phyloP scores from a whole-genome alignment of 2,113 vertebrate species.

The Tamias sibiricus region DNA sequence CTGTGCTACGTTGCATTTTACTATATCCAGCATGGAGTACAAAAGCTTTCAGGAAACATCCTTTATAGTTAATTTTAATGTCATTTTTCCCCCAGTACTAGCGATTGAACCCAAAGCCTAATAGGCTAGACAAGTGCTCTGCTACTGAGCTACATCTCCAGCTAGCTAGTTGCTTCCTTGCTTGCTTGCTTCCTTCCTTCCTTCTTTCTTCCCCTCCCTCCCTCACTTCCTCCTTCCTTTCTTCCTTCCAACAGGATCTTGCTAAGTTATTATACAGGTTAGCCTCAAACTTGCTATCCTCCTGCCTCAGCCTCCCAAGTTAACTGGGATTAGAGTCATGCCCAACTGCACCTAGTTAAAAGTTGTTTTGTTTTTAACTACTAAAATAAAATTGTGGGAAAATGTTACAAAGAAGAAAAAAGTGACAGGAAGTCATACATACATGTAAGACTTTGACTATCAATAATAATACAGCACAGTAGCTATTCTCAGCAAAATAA shows the following conservation, averaged over 20 bases:
- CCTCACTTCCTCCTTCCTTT: too few relatives aligned
- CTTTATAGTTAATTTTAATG: constrained; percentile 53
- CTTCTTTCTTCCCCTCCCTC: too few relatives aligned
- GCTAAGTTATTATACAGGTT: not conserved
- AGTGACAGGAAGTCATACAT: not conserved
- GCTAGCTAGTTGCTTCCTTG: too few relatives aligned
- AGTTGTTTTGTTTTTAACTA: constrained; percentile 62
- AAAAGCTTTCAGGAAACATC: constrained; percentile 52
- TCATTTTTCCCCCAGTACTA: not conserved
- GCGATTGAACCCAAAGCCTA: not conserved
- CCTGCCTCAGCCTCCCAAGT: too few relatives aligned
- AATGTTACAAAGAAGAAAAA: constrained; percentile 39
- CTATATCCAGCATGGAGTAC: not conserved
- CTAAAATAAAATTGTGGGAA: constrained; percentile 50
- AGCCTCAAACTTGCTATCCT: not conserved
- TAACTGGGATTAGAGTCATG: too few relatives aligned
- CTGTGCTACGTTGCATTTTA: not conserved
- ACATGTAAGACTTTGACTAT: not conserved
- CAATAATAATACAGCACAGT: not conserved
- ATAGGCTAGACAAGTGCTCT: not conserved
- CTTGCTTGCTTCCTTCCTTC: too few relatives aligned
- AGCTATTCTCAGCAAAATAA: not conserved
- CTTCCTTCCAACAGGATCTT: not conserved
- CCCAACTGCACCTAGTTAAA: not conserved
- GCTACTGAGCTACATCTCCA: not conserved